These are phyloP conservation scores for Psephotus haematonotus DNA, from an alignment of 2,113 vertebrate species.

Conservation along the genomic window DNA sequence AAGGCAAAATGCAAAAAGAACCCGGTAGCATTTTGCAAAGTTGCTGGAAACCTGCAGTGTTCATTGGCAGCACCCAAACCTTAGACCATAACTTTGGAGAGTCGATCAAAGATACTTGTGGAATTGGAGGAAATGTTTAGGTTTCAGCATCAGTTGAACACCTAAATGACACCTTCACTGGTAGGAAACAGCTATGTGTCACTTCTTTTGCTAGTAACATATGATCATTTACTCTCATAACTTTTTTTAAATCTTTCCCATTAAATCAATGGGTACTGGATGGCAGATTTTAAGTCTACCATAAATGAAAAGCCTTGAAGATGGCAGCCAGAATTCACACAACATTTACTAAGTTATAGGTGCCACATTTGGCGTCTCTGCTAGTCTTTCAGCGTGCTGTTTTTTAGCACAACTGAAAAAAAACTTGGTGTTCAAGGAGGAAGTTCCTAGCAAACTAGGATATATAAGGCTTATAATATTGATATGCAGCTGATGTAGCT, in stretches of 20 bases:
- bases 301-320: not conserved
- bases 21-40: not conserved
- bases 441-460: not conserved
- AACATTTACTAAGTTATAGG: not conserved
- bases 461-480: not conserved
- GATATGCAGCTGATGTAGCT: not conserved
- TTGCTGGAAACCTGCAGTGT: not conserved
- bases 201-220: not conserved
- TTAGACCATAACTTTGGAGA: not conserved
- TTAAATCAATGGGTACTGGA: not conserved
- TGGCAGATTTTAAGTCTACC: not conserved
- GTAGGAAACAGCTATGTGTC: not conserved
- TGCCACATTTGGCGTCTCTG: not conserved
- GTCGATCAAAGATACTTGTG: not conserved
- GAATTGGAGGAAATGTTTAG: not conserved
- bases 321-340: not conserved
- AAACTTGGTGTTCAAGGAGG: not conserved
- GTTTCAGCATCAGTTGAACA: not conserved
- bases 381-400: not conserved
- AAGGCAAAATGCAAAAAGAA: not conserved
- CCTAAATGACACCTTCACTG: not conserved
- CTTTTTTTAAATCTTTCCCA: not conserved
- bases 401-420: not conserved
- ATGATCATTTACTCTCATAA: not conserved
- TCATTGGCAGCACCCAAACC: not conserved